Evolutionary conservation across 2,113 vertebrate genomes (phyloP).

Genomic region (Coturnix japonica): DNA sequence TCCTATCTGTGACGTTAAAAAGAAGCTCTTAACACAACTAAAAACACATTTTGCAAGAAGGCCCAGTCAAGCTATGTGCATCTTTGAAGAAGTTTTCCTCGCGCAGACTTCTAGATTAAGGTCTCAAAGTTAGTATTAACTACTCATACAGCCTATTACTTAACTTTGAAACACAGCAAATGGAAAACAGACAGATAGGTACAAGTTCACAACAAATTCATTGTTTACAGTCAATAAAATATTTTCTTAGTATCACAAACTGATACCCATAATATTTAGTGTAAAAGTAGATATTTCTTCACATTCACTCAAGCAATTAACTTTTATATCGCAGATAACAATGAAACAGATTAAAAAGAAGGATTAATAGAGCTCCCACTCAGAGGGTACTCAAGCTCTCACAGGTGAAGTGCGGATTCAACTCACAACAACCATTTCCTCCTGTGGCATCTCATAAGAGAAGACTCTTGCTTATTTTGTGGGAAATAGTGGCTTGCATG

Average conservation of each 20-base stretch:
- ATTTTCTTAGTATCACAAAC: not conserved
- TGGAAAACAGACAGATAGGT: not conserved
- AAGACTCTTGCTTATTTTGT: not conserved
- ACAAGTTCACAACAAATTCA: no score
- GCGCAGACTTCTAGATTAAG: not conserved
- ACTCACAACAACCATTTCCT: not conserved
- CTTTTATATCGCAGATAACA: not conserved
- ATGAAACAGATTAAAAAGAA: not conserved
- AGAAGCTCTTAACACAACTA: not conserved
- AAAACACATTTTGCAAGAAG: not conserved
- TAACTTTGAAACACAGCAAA: not conserved
- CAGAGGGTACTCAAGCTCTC: not conserved
- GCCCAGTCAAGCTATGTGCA: not conserved
- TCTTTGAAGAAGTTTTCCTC: not conserved
- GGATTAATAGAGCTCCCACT: not conserved
- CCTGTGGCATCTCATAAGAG: not conserved
- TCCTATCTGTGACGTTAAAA: not conserved
- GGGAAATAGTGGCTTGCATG: not conserved
- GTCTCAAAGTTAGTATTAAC: not conserved
- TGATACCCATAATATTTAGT: not conserved
- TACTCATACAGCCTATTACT: not conserved
- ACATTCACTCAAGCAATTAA: not conserved
- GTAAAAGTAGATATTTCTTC: not conserved
- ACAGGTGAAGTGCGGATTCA: not conserved
- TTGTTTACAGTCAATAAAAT: no score